Percentiles rank a stretch among this genome's conserved stretches.
These are phyloP conservation scores for Heliothis virescens DNA, from an alignment of 1,140 invertebrate genomes.

Conservation along the genomic window DNA sequence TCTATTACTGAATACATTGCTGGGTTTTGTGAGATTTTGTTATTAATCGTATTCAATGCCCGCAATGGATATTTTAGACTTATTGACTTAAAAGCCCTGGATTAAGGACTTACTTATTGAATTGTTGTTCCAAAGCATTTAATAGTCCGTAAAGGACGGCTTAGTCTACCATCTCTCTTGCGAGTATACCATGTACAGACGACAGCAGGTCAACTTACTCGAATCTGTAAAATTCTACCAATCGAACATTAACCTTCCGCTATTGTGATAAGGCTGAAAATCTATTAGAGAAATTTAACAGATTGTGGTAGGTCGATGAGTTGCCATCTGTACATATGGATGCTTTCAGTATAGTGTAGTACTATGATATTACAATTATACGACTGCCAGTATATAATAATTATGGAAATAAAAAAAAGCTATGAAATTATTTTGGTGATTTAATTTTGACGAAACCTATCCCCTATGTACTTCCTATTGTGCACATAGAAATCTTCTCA, in stretches of 20 bases:
- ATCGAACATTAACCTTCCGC: too few relatives aligned
- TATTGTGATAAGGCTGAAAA: too few relatives aligned
- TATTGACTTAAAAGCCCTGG: slow-evolving; percentile 10
- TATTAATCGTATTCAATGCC: background rate
- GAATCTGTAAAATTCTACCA: too few relatives aligned
- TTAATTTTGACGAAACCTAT: too few relatives aligned
- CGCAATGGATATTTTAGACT: slow-evolving; percentile 8
- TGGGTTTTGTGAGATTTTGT: background rate
- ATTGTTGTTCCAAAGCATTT: slow-evolving; percentile 72
- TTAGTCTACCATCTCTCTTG: slow-evolving; percentile 42
- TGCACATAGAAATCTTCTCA: too few relatives aligned
- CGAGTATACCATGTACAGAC: background rate
- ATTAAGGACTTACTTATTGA: slow-evolving; percentile 35
- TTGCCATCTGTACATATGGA: background rate
- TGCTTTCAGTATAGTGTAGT: slow-evolving; percentile 40
- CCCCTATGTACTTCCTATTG: too few relatives aligned
- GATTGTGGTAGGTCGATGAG: too few relatives aligned
- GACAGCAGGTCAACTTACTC: too few relatives aligned
- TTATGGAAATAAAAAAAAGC: slow-evolving; percentile 27
- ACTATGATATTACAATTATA: slow-evolving; percentile 60
- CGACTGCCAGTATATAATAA: slow-evolving; percentile 61
- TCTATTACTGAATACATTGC: background rate
- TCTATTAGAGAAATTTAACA: too few relatives aligned
- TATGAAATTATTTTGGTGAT: too few relatives aligned
- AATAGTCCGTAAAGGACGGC: slow-evolving; percentile 43